phyloP scores from a whole-genome alignment of 2,113 vertebrate species.

The Gopherus evgoodei region DNA sequence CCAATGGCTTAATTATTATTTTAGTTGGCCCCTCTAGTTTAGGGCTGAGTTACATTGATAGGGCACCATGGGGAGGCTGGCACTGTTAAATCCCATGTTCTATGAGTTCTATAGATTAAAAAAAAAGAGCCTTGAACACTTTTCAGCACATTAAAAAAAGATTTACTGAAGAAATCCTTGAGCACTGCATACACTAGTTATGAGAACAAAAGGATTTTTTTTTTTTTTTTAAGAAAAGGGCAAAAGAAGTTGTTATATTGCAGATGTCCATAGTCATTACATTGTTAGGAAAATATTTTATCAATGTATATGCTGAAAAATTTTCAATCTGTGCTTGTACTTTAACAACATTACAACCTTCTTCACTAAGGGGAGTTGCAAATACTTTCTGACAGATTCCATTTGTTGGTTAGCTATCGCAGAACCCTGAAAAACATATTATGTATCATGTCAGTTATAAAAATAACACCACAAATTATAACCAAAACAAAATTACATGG shows the following conservation, averaged over 20 bases:
- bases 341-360: conserved; percentile 24
- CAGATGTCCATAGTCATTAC: not conserved
- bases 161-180: not conserved
- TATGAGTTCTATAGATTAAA: not conserved
- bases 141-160: not conserved
- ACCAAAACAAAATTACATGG: conserved; percentile 78
- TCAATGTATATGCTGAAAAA: not conserved
- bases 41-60: not conserved
- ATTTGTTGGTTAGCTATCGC: conserved; percentile 47
- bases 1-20: not conserved
- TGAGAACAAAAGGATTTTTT: not conserved
- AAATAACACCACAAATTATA: conserved; percentile 73
- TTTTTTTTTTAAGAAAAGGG: not conserved
- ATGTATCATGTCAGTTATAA: conserved; percentile 72
- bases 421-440: conserved; percentile 68
- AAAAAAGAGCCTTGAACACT: not conserved
- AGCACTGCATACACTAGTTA: not conserved
- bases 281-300: not conserved
- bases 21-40: not conserved
- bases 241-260: not conserved
- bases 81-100: not conserved
- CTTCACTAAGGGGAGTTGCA: conserved; percentile 45
- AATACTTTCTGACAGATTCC: conserved; percentile 66
- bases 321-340: not conserved
- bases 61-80: not conserved